Base-by-base conservation (phyloP, 2,797 vertebrate species). In the Typhlichthys eigenmanni region DNA sequence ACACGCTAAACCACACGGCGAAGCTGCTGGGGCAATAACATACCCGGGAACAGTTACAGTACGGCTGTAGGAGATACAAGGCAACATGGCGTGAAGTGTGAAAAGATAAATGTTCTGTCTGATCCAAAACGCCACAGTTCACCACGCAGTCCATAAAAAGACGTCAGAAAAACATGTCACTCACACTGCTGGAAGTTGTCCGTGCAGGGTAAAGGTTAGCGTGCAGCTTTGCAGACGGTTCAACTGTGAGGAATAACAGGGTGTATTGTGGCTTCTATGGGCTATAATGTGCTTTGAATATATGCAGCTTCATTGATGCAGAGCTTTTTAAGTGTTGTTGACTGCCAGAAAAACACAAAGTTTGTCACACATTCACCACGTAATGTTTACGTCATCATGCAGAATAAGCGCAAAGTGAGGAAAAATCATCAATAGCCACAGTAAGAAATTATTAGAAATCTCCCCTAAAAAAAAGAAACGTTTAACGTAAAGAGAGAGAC, bases 1-100 rank as follows among this genome's bases (percentile, higher is more conserved):
- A 80, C 78, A 85, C 64, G 34, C 76, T 69, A 87, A 85, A 84
- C 86, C 87, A 87, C 85, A 86, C 74, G 79, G 87, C 85, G 78
- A 82, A 84, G 29, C 79, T 77, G 78, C 76, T 80, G 74, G 77
- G 69, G 74, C 79, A 85, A 87, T 65, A 88, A 87, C 81, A 89
- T 87, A 88, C 85, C 85, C 86, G 80, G 69, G 80, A 86, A 78
- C 61, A 69, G 80, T 88, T 86, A 82, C 82, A 55, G 29, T 69
- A 83, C 71, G 66, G 38, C 13, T 34, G 75, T 9, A 51, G 72
- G 75, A 78, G 69, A 67, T 1, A 13, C 17, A 11, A n/a, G 43
- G 12, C 16, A 49, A 59, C 46, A 59, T 49, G 5, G 58, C n/a
- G 17, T 43, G 24, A 50, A 38, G 3, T 32, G 60, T 62, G 54